These are phyloP conservation scores for Hydrozoanthus tunicans DNA, from an alignment of 64 coral and sea anemone genomes.

Conservation along the genomic window DNA sequence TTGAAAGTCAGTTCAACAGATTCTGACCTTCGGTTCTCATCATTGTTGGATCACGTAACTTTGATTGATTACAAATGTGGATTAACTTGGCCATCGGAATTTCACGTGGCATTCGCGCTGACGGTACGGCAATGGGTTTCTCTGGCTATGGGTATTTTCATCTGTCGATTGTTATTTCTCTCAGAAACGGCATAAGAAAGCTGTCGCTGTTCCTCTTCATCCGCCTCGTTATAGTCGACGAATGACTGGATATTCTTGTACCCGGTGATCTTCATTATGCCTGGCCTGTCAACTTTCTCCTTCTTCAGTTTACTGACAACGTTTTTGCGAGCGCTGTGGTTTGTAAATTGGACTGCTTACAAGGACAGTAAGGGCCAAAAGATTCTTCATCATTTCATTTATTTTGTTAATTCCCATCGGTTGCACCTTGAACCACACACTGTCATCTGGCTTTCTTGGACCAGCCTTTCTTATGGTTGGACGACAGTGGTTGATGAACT, in stretches of 20 bases:
- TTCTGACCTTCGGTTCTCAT: neutral
- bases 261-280: slow-evolving; percentile 25
- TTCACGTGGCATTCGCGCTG: neutral
- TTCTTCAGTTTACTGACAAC: slow-evolving; percentile 33
- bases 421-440: neutral
- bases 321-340: neutral
- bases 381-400: neutral
- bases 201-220: slow-evolving; percentile 15
- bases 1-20: neutral
- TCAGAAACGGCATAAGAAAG: neutral
- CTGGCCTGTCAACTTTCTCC: neutral
- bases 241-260: slow-evolving; percentile 2
- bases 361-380: neutral
- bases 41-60: neutral
- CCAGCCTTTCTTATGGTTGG: neutral
- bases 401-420: slow-evolving; percentile 4
- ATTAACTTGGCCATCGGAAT: neutral
- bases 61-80: neutral
- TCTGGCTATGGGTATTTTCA: neutral
- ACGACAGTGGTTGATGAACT: neutral
- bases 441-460: neutral
- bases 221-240: slow-evolving; percentile 31
- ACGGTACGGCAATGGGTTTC: neutral
- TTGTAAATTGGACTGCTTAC: neutral
- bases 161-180: neutral